Evolutionary conservation across 1,140 invertebrate genomes (phyloP), one percentile per base, ranked within the genome.

Genomic region (Scaptomyza montana): DNA sequence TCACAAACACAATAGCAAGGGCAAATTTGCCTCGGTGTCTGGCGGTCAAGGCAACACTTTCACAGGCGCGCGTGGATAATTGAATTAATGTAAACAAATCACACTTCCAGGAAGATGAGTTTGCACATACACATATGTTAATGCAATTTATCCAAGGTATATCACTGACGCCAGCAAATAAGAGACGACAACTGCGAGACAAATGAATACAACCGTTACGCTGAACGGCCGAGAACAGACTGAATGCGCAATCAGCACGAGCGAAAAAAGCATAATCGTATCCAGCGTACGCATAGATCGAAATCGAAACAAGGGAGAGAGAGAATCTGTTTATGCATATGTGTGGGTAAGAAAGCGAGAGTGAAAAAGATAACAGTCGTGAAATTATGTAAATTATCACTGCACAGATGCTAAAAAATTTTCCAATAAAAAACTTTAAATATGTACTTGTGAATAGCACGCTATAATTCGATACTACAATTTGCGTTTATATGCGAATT

Each of bases 211-310:
- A 76, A 86, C 82, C 75, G 68, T 57, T 56, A 45, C 49, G 56
- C 28, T 46, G 74, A 86, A 87, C 78, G 75, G 78, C 65, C 57
- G 56, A 72, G 13, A 77, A 68, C 59, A 59, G 63, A 85, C 74
- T 80, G 64, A 80, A 77, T 73, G 49, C 49, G 57, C 62, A 54
- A 46, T 13, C 61, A 46, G 36, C 59, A 56, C 54, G 61, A 64
- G 39, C 45, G 46, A 41, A 46, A 36, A 36, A 6, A 69, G 50
- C 71, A 74, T 73, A 74, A 74, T 62, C 65, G 71, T 67, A 67
- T 39, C 36, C 45, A 57, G 46, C 46, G 63, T 47, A 67, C 49
- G 55, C 47, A 61, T 45, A 63, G 60, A 67, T 76, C 36, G 50
- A 21, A 65, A 64, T 62, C 50, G 61, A 62, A 65, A 60, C 47